phyloP scores from a whole-genome alignment of 92 coral and sea anemone species.

The Ricordea florida region DNA sequence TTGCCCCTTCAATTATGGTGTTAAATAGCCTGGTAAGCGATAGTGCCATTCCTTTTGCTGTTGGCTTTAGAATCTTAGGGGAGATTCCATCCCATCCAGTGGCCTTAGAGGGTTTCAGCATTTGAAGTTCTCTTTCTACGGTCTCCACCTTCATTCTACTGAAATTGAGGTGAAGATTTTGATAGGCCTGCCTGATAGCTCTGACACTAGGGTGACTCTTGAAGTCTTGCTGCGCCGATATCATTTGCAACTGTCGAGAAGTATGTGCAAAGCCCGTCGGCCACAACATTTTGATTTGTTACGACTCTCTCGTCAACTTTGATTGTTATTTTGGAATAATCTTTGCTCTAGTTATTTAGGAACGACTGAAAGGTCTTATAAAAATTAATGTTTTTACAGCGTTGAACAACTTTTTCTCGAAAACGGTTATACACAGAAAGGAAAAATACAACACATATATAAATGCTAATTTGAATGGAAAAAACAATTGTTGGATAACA shows the following conservation, averaged over 20 bases:
- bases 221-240: conserved; percentile 22
- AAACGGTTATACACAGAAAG: too few relatives aligned
- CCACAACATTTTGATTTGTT: not conserved
- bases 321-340: not conserved
- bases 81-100: conserved; percentile 15
- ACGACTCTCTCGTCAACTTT: not conserved
- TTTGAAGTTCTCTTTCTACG: not conserved
- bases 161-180: not conserved
- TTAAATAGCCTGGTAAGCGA: not conserved
- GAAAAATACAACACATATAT: too few relatives aligned
- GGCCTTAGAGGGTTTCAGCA: conserved; percentile 4
- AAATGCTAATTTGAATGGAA: too few relatives aligned
- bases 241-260: conserved; percentile 27
- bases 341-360: not conserved
- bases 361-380: conserved; percentile 20
- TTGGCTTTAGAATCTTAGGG: not conserved
- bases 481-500: too few relatives aligned
- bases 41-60: not conserved
- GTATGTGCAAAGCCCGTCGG: conserved; percentile 4
- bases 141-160: not conserved
- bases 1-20: not conserved
- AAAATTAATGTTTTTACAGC: not conserved
- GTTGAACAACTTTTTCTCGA: too few relatives aligned
- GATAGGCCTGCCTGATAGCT: not conserved
- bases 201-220: not conserved